Percentiles rank a stretch among this genome's conserved stretches.
These are phyloP conservation scores for Sinocyclocheilus anshuiensis DNA, from an alignment of 2,113 vertebrate species.

Conservation along the genomic window DNA sequence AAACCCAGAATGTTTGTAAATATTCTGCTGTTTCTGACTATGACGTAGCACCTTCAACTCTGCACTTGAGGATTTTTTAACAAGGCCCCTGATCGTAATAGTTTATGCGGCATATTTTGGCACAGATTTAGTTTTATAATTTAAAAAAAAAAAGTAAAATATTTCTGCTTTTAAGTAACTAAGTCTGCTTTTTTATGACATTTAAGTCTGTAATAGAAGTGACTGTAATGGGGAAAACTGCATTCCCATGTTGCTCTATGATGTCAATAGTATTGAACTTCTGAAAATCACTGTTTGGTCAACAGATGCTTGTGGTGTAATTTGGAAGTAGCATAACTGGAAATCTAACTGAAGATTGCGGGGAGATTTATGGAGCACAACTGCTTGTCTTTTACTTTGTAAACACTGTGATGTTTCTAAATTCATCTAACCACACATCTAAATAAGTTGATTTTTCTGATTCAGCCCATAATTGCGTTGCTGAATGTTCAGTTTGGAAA, in stretches of 20 bases:
- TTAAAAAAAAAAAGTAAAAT: no score
- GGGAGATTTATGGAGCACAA: conserved; percentile 15
- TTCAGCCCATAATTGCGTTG: conserved; percentile 18
- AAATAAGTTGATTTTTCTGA: conserved; percentile 9
- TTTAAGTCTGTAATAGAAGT: neutral
- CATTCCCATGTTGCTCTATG: neutral
- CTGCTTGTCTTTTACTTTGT: conserved; percentile 12
- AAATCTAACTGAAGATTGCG: neutral
- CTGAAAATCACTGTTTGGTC: conserved; percentile 13
- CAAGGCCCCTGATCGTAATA: neutral
- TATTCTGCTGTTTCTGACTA: neutral
- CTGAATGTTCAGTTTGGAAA: conserved; percentile 11
- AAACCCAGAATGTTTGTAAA: neutral
- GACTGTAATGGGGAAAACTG: neutral
- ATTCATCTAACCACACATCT: conserved; percentile 28
- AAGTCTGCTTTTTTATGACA: neutral
- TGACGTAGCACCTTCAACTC: neutral
- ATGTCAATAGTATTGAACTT: neutral
- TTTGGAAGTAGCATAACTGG: conserved; percentile 15
- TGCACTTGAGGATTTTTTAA: neutral
- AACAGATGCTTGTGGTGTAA: conserved; percentile 25
- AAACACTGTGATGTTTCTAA: conserved; percentile 27
- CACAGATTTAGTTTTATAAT: neutral
- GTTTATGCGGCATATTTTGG: neutral
- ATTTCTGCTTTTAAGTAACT: neutral